Conservation (phyloP, 2,888 invertebrate genomes). For the Choristoneura rosaceana region DNA sequence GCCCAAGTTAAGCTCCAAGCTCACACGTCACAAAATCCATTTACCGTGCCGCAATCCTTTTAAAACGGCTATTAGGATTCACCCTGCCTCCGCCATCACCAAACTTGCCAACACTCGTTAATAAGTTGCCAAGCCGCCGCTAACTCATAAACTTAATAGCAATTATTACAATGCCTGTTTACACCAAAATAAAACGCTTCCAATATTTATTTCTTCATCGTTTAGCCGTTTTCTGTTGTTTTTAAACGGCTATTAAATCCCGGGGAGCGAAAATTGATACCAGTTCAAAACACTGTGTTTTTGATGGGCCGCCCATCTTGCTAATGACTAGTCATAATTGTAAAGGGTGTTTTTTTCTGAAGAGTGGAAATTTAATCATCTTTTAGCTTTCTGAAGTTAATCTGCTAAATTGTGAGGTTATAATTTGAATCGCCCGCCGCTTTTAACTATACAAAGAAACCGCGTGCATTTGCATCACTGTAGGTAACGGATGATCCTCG, state of each 20-base stretch:
- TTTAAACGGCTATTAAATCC: constrained; percentile 36
- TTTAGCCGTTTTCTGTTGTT: constrained; percentile 36
- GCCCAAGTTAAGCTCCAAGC: not conserved
- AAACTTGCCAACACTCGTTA: constrained; percentile 38
- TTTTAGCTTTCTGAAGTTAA: constrained; percentile 34
- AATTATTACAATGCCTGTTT: constrained; percentile 42
- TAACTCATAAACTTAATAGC: constrained; percentile 40
- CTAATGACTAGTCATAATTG: constrained; percentile 41
- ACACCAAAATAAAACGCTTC: constrained; percentile 37
- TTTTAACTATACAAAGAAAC: constrained; percentile 22
- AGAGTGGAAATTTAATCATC: constrained; percentile 35
- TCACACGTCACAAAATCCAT: not conserved
- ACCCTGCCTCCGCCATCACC: constrained; percentile 17
- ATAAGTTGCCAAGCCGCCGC: constrained; percentile 26
- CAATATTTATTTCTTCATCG: constrained; percentile 28
- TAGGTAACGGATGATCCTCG: too few relatives aligned
- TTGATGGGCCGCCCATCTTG: constrained; percentile 34
- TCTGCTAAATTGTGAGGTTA: constrained; percentile 26
- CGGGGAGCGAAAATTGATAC: constrained; percentile 41
- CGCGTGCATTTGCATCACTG: not conserved
- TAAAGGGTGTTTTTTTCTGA: constrained; percentile 32
- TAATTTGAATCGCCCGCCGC: constrained; percentile 19
- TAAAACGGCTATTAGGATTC: constrained; percentile 35
- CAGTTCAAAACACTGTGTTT: constrained; percentile 38
- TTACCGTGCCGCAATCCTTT: constrained; percentile 9